phyloP scores from a whole-genome alignment of 53 echinoderm and acorn worm species.

The Paracentrotus lividus region DNA sequence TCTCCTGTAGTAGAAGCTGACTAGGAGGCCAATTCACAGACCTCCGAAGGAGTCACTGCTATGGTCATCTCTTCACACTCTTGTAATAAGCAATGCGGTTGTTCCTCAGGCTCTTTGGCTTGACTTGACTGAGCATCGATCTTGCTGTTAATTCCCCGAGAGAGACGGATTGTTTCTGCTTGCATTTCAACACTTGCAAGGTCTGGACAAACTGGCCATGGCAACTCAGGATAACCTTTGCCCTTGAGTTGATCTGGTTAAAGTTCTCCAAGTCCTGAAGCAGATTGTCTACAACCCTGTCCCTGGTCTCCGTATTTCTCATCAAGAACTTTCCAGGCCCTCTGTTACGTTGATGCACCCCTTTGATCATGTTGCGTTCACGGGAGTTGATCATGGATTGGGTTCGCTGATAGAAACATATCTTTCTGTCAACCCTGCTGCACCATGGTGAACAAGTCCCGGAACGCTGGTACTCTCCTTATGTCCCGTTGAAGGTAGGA shows the following conservation, averaged over 20 bases:
- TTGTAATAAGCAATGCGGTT: conserved; percentile 86
- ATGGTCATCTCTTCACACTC: conserved; percentile 79
- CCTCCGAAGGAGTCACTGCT: conserved; percentile 79
- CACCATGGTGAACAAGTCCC: conserved; percentile 73
- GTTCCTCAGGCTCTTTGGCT: conserved; percentile 85
- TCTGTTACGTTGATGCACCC: conserved; percentile 75
- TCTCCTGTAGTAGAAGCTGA: conserved; percentile 79
- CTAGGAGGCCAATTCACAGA: conserved; percentile 87
- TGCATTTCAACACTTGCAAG: conserved; percentile 80
- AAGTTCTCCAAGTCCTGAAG: conserved; percentile 78
- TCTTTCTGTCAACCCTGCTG: conserved; percentile 75
- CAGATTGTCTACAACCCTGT: conserved; percentile 82
- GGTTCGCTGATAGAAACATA: conserved; percentile 84
- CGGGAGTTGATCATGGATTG: conserved; percentile 75
- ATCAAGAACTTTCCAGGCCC: conserved; percentile 85
- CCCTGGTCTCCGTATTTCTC: conserved; percentile 80
- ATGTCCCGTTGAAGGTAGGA: conserved; percentile 77
- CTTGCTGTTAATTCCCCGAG: conserved; percentile 83
- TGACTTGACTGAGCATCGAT: conserved; percentile 89
- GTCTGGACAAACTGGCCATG: conserved; percentile 82
- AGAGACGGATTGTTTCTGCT: conserved; percentile 80
- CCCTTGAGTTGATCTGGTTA: conserved; percentile 79
- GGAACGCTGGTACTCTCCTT: conserved; percentile 77
- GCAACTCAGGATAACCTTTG: conserved; percentile 75
- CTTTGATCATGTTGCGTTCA: conserved; percentile 79